phyloP scores from a whole-genome alignment of 2,113 vertebrate species.

The Dicrurus megarhynchus region DNA sequence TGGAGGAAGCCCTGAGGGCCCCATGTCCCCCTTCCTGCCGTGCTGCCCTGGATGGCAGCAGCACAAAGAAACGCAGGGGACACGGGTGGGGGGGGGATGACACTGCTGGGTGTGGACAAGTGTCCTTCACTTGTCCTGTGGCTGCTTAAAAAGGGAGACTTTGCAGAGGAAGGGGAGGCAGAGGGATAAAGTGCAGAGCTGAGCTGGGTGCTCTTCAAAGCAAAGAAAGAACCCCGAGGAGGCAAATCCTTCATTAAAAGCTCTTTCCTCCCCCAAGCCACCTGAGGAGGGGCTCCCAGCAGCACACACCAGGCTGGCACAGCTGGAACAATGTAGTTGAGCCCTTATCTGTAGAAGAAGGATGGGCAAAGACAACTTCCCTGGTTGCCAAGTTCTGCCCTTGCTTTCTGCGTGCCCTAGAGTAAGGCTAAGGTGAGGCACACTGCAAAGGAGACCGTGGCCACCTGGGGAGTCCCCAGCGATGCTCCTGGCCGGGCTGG shows the following conservation, averaged over 20 bases:
- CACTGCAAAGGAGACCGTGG: background rate
- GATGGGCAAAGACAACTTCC: background rate
- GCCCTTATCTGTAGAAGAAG: background rate
- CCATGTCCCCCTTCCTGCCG: fast-evolving
- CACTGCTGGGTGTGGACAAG: background rate
- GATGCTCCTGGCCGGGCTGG: background rate
- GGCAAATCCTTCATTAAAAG: background rate
- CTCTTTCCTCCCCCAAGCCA: background rate
- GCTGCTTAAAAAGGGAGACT: background rate
- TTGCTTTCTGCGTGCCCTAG: background rate
- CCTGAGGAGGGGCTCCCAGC: background rate
- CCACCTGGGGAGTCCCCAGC: background rate
- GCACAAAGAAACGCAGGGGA: background rate
- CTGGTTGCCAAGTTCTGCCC: background rate
- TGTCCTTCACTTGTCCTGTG: fast-evolving
- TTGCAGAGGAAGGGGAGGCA: background rate
- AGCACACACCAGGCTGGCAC: background rate
- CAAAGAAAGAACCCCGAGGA: background rate
- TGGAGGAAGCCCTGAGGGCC: background rate
- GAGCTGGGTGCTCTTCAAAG: background rate
- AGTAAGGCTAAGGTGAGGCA: conserved; percentile 13
- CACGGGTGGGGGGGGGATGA: background rate
- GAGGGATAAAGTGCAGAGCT: conserved; percentile 35
- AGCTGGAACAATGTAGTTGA: background rate
- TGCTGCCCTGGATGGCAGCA: background rate